phyloP scores from a whole-genome alignment of 2,113 vertebrate species.

The Rhagologus leucostigma region DNA sequence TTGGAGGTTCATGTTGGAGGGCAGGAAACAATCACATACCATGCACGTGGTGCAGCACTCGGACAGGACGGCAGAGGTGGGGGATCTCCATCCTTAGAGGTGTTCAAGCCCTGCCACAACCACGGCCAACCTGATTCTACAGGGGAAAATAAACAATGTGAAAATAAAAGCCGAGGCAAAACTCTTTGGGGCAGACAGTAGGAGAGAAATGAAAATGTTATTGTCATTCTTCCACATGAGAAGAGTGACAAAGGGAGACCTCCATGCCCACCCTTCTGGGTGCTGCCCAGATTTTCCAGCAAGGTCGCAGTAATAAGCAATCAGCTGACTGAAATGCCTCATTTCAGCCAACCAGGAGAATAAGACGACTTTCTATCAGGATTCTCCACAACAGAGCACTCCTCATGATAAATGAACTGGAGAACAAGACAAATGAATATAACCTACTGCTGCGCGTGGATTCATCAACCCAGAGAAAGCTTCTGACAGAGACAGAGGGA shows the following conservation, averaged over 20 bases:
- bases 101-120: neutral
- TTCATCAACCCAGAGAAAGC: slow-evolving; percentile 44
- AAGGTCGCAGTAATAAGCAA: slow-evolving; percentile 26
- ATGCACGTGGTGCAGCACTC: neutral
- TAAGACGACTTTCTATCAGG: slow-evolving; percentile 42
- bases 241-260: slow-evolving; percentile 37
- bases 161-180: neutral
- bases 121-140: fast-evolving
- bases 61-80: neutral
- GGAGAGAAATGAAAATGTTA: neutral
- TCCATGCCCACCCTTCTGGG: neutral
- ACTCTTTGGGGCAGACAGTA: neutral
- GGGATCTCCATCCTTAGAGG: neutral
- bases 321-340: slow-evolving; percentile 25
- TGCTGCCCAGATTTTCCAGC: slow-evolving; percentile 40
- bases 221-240: slow-evolving; percentile 3
- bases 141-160: neutral
- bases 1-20: neutral
- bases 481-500: neutral
- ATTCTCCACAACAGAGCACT: slow-evolving; percentile 45
- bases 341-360: slow-evolving; percentile 39
- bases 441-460: slow-evolving; percentile 33
- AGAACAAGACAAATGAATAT: slow-evolving; percentile 64
- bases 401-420: slow-evolving; percentile 64
- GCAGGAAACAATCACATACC: neutral